These are phyloP conservation scores for Eueremaeus valkanovi DNA, from an alignment of 2,888 invertebrate genomes.

Conservation along the genomic window DNA sequence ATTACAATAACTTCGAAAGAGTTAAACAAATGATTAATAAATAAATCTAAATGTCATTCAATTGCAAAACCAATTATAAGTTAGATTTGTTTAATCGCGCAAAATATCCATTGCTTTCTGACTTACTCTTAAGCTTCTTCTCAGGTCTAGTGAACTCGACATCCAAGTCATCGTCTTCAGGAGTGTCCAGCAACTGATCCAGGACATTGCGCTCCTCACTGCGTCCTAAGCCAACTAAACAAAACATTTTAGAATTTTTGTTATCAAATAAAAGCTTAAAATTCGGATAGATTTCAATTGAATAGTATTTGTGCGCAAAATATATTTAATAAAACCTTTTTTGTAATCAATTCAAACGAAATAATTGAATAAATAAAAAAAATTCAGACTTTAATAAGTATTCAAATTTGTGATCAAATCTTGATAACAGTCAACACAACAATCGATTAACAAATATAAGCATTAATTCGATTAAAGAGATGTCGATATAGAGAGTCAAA, in stretches of 20 bases:
- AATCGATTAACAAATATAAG: neutral
- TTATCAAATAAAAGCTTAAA: neutral
- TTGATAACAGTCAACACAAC: conserved; percentile 8
- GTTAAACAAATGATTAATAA: neutral
- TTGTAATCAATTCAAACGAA: neutral
- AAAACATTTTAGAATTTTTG: conserved; percentile 5
- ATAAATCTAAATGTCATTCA: no score
- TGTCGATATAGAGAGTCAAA: neutral
- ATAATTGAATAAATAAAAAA: neutral
- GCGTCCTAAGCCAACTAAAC: conserved; percentile 18
- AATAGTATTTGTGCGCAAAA: neutral
- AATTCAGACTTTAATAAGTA: neutral
- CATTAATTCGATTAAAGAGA: neutral
- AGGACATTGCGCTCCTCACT: conserved; percentile 44
- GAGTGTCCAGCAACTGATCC: conserved; percentile 48
- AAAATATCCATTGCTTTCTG: no score
- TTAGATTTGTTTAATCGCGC: no score
- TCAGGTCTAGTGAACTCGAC: conserved; percentile 48
- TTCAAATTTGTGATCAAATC: conserved; percentile 24
- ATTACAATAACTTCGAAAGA: neutral
- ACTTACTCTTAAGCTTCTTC: conserved; percentile 45
- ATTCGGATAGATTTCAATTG: neutral
- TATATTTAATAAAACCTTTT: neutral
- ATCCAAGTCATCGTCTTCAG: conserved; percentile 49
- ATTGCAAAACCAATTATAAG: neutral